phyloP scores from a whole-genome alignment of 1,140 invertebrate species.

The Pantala flavescens region DNA sequence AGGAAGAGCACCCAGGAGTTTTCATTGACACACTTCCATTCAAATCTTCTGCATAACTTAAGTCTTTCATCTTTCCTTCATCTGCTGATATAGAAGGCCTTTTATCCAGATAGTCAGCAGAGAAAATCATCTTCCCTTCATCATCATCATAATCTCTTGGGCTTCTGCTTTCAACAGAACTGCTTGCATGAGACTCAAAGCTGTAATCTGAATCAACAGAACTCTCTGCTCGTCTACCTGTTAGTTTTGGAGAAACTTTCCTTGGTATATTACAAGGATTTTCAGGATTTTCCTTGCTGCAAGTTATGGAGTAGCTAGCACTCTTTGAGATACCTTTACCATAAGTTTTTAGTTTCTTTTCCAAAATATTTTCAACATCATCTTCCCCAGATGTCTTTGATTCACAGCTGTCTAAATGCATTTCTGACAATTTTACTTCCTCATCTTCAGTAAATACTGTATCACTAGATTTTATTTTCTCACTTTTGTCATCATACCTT shows the following conservation, averaged over 20 bases:
- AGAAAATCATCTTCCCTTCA: neutral
- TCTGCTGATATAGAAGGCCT: neutral
- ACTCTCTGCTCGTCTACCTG: constrained; percentile 4
- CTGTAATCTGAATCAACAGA: constrained; percentile 14
- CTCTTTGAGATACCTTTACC: neutral
- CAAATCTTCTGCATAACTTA: neutral
- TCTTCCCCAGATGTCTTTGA: neutral
- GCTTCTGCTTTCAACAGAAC: constrained; percentile 13
- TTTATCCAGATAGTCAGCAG: neutral
- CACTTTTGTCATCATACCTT: too few species aligned
- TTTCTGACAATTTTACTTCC: neutral
- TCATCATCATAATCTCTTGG: constrained; percentile 14
- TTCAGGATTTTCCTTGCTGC: neutral
- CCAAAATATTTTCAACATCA: neutral
- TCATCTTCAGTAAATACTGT: neutral
- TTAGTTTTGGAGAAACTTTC: neutral
- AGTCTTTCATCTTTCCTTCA: neutral
- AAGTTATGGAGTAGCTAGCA: neutral
- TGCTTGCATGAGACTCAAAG: constrained; percentile 15
- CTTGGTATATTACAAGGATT: neutral
- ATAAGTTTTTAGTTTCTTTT: neutral
- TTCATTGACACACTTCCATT: too few species aligned
- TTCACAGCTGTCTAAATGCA: neutral
- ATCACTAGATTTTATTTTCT: neutral
- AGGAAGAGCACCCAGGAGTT: too few species aligned